phyloP scores from a whole-genome alignment of 2,888 invertebrate species.

The Dynastes maya region DNA sequence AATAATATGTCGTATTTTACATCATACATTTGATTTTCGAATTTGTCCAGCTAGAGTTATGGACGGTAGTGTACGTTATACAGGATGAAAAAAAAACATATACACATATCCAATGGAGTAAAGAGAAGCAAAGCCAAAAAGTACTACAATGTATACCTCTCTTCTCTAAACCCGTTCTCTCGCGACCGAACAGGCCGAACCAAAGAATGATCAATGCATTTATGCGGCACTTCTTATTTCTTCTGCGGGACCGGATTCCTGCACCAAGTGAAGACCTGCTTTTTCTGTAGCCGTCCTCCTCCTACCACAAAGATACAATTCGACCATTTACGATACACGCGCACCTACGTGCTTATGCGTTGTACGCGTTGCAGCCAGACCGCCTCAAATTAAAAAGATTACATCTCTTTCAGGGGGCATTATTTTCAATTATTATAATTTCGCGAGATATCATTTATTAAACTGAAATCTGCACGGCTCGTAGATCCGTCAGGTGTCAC shows the following conservation, averaged over 20 bases:
- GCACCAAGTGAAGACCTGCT: constrained; percentile 46
- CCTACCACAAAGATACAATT: constrained; percentile 16
- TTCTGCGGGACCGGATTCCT: constrained; percentile 66
- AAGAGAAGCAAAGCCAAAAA: constrained; percentile 51
- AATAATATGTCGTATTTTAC: too few relatives aligned
- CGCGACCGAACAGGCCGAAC: constrained; percentile 60
- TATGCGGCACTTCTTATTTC: constrained; percentile 68
- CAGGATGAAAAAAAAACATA: constrained; percentile 60
- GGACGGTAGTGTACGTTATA: constrained; percentile 18
- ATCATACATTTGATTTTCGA: too few relatives aligned
- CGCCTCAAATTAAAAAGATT: constrained; percentile 51
- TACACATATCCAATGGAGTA: constrained; percentile 64
- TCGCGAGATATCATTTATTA: constrained; percentile 50
- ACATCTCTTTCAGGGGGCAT: constrained; percentile 46
- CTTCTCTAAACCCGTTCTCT: constrained; percentile 66
- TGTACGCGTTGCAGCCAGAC: not conserved
- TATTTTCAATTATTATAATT: constrained; percentile 52
- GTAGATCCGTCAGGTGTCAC: constrained; percentile 36
- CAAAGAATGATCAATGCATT: constrained; percentile 67
- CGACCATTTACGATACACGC: not conserved
- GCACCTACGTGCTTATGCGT: constrained; percentile 15
- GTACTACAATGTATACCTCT: constrained; percentile 59
- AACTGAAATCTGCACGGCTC: constrained; percentile 33
- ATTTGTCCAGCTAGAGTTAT: not conserved
- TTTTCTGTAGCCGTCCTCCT: constrained; percentile 40